Percentiles rank a stretch among this genome's conserved stretches.
These are phyloP conservation scores for Choreutis nemorana DNA, from an alignment of 2,888 invertebrate genomes.

Conservation along the genomic window DNA sequence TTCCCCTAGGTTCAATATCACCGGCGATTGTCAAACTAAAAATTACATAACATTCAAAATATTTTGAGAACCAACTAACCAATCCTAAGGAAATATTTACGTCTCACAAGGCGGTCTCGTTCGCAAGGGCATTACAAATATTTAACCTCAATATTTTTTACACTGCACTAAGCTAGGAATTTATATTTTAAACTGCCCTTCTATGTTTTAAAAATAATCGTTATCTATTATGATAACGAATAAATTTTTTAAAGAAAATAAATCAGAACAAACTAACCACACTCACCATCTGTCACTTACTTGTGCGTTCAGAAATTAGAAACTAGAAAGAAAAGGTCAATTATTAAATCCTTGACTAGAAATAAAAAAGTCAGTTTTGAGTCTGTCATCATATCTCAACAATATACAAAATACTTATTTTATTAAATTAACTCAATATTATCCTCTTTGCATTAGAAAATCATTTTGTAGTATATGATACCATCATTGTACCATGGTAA, in stretches of 20 bases:
- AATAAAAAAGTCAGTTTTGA: too few species aligned
- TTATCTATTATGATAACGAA: slow-evolving; percentile 53
- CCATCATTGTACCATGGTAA: too few species aligned
- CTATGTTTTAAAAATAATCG: slow-evolving; percentile 18
- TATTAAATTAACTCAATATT: too few species aligned
- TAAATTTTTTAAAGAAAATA: slow-evolving; percentile 29
- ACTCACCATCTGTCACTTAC: slow-evolving; percentile 17
- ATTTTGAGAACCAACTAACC: slow-evolving; percentile 35
- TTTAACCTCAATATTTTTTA: slow-evolving; percentile 15
- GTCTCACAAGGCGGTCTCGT: slow-evolving; percentile 30
- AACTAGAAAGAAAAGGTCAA: slow-evolving; percentile 2
- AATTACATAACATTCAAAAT: slow-evolving; percentile 58
- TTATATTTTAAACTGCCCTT: too few species aligned
- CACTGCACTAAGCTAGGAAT: too few species aligned
- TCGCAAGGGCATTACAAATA: slow-evolving; percentile 32
- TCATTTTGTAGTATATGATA: too few species aligned
- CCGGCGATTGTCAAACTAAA: slow-evolving; percentile 17
- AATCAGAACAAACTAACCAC: slow-evolving; percentile 16
- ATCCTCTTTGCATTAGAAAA: too few species aligned
- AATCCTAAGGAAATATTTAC: slow-evolving; percentile 21
- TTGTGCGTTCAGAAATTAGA: slow-evolving; percentile 12
- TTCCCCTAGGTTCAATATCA: slow-evolving; percentile 34
- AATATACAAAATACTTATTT: too few species aligned
- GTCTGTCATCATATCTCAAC: too few species aligned
- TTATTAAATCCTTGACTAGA: too few species aligned